These are phyloP conservation scores for Drosophila sproati DNA, from an alignment of 1,140 invertebrate species.

Conservation along the genomic window DNA sequence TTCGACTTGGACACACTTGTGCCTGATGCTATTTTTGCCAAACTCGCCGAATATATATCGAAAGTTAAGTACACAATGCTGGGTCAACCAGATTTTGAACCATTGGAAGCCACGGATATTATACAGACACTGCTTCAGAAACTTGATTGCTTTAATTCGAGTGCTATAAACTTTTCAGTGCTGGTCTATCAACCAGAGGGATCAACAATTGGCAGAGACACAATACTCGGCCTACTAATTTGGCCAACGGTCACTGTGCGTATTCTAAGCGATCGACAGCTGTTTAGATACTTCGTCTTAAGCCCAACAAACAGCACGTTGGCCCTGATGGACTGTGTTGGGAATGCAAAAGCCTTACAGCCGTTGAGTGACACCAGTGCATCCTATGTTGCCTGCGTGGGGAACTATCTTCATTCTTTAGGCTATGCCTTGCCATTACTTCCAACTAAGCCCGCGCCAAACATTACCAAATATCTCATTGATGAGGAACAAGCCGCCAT, in stretches of 20 bases:
- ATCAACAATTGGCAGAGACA: conserved; percentile 51
- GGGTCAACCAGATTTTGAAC: conserved; percentile 31
- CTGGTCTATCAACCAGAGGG: conserved; percentile 47
- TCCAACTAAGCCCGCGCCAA: neutral
- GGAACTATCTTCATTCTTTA: conserved; percentile 6
- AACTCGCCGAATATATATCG: conserved; percentile 24
- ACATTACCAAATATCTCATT: neutral
- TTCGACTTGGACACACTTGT: conserved; percentile 6
- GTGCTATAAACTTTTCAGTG: conserved; percentile 1
- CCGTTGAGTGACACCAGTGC: neutral
- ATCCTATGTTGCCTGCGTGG: conserved; percentile 32
- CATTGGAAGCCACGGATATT: neutral
- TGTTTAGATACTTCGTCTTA: conserved; percentile 43
- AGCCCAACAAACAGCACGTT: neutral
- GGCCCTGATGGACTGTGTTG: conserved; percentile 25
- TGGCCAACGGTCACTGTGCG: conserved; percentile 30
- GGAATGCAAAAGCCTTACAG: neutral
- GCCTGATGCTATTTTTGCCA: conserved; percentile 18
- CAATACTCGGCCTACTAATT: conserved; percentile 28
- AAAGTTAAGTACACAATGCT: conserved; percentile 12
- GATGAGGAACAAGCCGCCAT: conserved; percentile 47
- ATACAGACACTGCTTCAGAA: neutral
- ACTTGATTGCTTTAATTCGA: neutral
- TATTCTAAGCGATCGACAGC: conserved; percentile 10
- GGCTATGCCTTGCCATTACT: conserved; percentile 5